phyloP scores from a whole-genome alignment of 2,888 invertebrate species.

The Autographa pulchrina region DNA sequence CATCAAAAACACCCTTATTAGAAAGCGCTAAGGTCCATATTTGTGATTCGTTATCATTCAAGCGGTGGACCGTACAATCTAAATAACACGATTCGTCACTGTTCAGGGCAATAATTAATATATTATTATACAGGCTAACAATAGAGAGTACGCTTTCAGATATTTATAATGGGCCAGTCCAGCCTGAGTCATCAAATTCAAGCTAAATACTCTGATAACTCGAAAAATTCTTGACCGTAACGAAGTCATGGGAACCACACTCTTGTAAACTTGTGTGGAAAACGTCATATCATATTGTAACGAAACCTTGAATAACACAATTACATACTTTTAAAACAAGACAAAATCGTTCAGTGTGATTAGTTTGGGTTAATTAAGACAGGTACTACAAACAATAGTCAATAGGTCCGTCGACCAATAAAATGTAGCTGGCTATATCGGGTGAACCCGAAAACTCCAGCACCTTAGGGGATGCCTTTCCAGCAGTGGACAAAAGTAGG shows the following conservation, averaged over 20 bases:
- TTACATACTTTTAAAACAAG: too few relatives aligned
- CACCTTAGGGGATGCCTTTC: too few relatives aligned
- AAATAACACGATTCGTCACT: background rate
- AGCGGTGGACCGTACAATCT: background rate
- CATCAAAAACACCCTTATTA: background rate
- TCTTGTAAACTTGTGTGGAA: background rate
- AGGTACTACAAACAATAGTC: too few relatives aligned
- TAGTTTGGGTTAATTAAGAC: too few relatives aligned
- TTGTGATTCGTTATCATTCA: background rate
- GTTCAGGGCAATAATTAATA: background rate
- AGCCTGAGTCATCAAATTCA: conserved; percentile 35
- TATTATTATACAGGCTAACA: conserved; percentile 13
- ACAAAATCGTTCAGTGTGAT: too few relatives aligned
- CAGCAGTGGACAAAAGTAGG: too few relatives aligned
- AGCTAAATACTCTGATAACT: conserved; percentile 20
- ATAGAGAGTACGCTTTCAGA: conserved; percentile 28
- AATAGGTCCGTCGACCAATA: too few relatives aligned
- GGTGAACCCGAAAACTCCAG: too few relatives aligned
- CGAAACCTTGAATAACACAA: too few relatives aligned
- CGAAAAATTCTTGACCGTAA: conserved; percentile 33
- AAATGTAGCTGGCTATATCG: too few relatives aligned
- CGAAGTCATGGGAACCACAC: conserved; percentile 3
- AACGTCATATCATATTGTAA: background rate
- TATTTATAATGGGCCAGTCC: conserved; percentile 22
- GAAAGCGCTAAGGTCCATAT: background rate